Base-by-base conservation (phyloP, 2,888 invertebrate species). In the Resseliella maxima region DNA sequence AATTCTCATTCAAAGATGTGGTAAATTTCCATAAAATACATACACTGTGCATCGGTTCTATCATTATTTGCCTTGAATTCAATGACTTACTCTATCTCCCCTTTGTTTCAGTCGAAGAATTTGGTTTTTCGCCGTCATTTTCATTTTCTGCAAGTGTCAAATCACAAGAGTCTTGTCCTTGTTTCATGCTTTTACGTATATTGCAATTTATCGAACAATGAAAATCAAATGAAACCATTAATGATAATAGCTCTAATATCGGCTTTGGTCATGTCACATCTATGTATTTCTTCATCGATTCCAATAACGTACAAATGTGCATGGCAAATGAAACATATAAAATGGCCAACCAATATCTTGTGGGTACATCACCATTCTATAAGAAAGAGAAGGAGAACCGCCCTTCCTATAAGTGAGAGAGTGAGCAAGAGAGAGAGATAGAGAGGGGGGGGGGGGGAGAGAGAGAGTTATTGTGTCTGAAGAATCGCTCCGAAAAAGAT, bases 221-320 rank as follows among this genome's bases (percentile, higher is more conserved):
- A 83, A 83, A 83, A 83, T 83, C 83, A 83, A 83, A 83, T 83
- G 83, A 83, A 83, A 36, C 83, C 83, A 83, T 83, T 83, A 83
- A 83, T n/a, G 38, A 24, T 83, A 83, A 83, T 83, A 38, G 83
- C 83, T 38, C 83, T 38, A 83, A 83, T 83, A 83, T 38, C 83
- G 83, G 24, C 83, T 38, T 83, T 83, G 83, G 83, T 38, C 83
- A 83, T 83, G 83, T 83, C 12, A 35, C 24, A 38, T 38, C 10
- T n/a, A 27, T 38, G 38, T n/a, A 2, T 38, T 31, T 24, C 64
- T 31, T 35, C 18, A 81, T 31, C 83, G 83, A 83, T 64, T 5
- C 38, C 21, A n/a, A n/a, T 31, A 10, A 72, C 15, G 5, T n/a
- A 27, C 6, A 27, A 24, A 64, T 27, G 31, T 27, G 6, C 64